Evolutionary conservation across 1,140 invertebrate species (phyloP).

Genomic region (Samia ricini): DNA sequence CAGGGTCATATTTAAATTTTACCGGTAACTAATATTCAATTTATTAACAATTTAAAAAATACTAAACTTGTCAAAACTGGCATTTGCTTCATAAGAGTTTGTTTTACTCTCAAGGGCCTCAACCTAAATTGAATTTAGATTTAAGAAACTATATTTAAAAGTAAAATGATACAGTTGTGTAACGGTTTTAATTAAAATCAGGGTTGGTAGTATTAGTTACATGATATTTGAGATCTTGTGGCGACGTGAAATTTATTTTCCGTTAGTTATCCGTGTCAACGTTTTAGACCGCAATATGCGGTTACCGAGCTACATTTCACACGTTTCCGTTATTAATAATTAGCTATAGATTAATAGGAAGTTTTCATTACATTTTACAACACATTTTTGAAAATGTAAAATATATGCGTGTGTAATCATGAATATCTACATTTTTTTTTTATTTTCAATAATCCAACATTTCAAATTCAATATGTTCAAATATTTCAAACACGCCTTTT

Average conservation of each 20-base stretch:
- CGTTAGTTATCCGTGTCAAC: constrained; percentile 7
- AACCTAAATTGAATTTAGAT: neutral
- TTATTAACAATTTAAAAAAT: too few species aligned
- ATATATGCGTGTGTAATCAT: too few species aligned
- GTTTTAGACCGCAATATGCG: neutral
- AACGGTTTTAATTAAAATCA: neutral
- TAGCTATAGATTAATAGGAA: neutral
- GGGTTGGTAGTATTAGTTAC: neutral
- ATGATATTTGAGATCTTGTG: constrained; percentile 3
- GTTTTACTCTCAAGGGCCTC: neutral
- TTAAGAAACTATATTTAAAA: neutral
- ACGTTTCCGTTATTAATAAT: neutral
- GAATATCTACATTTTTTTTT: too few species aligned
- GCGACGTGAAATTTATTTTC: constrained; percentile 1
- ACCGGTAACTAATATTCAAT: too few species aligned
- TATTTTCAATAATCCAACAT: too few species aligned
- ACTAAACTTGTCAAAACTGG: too few species aligned
- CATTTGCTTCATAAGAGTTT: neutral
- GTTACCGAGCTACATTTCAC: neutral
- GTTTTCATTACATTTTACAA: neutral
- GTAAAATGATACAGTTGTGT: neutral
- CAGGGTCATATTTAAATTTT: too few species aligned
- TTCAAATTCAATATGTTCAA: too few species aligned
- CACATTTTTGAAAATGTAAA: neutral
- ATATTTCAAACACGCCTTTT: too few species aligned